Evolutionary conservation across 1,140 invertebrate genomes (phyloP).

Genomic region (Drusus annulatus): DNA sequence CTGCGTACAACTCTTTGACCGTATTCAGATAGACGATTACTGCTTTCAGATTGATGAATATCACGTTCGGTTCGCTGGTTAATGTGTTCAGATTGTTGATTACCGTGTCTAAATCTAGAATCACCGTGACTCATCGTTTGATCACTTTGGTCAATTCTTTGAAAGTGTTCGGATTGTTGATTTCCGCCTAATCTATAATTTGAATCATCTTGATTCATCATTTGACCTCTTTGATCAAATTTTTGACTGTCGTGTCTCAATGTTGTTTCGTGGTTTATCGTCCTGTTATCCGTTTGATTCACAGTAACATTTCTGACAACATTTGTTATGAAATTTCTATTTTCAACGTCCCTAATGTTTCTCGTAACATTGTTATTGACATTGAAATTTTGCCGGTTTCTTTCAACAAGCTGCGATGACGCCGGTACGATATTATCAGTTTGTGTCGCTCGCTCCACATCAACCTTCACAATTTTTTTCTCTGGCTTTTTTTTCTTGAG

Average conservation of each 20-base stretch:
- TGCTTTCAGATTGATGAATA: too few species aligned
- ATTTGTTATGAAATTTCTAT: conserved; percentile 62
- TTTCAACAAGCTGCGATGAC: too few species aligned
- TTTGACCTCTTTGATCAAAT: neutral
- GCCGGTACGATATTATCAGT: conserved; percentile 17
- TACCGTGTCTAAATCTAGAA: too few species aligned
- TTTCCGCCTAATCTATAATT: too few species aligned
- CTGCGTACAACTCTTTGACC: too few species aligned
- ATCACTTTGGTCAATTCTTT: too few species aligned
- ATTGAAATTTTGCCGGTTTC: neutral
- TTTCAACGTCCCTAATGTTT: conserved; percentile 10
- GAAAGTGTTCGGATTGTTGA: too few species aligned
- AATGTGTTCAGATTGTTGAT: too few species aligned
- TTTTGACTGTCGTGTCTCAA: neutral
- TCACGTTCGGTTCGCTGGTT: too few species aligned
- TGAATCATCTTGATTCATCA: too few species aligned
- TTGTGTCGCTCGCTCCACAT: conserved; percentile 39
- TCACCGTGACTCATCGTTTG: too few species aligned
- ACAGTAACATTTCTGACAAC: conserved; percentile 62
- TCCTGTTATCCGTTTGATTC: conserved; percentile 27
- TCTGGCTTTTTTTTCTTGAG: conserved; percentile 12
- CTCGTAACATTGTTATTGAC: neutral
- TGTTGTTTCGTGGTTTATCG: neutral
- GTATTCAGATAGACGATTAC: too few species aligned
- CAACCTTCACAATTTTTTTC: conserved; percentile 17